These are phyloP conservation scores for Tadarida brasiliensis DNA, from an alignment of 2,797 vertebrate genomes.

Conservation along the genomic window DNA sequence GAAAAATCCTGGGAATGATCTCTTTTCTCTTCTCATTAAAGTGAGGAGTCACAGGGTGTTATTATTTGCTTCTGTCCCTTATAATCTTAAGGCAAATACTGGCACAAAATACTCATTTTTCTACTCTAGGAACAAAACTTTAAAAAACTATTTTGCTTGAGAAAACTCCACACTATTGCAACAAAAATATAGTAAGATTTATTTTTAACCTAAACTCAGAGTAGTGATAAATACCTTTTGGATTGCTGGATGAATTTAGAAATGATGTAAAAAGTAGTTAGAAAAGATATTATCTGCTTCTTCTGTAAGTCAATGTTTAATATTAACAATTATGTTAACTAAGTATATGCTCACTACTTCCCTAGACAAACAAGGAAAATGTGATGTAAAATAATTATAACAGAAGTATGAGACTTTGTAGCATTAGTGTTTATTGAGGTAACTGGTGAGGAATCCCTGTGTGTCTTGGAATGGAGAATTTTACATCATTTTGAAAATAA, in stretches of 20 bases:
- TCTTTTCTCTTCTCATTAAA: conserved; percentile 39
- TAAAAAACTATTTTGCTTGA: background rate
- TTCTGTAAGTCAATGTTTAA: conserved; percentile 9
- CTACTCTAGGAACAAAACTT: background rate
- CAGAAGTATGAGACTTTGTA: conserved; percentile 38
- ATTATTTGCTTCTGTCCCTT: background rate
- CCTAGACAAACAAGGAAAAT: conserved; percentile 34
- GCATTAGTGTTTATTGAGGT: conserved; percentile 45
- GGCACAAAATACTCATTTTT: conserved; percentile 20
- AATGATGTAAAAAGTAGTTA: conserved; percentile 52
- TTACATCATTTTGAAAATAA: conserved; percentile 67
- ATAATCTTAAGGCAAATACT: conserved; percentile 1
- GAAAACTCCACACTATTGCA: background rate
- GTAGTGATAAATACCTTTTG: conserved; percentile 25
- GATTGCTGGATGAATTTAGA: conserved; percentile 58
- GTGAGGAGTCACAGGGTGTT: background rate
- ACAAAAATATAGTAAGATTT: conserved; percentile 39
- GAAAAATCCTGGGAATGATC: background rate
- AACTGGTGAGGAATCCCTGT: conserved; percentile 43
- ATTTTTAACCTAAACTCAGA: conserved; percentile 56
- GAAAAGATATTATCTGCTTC: conserved; percentile 18
- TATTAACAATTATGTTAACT: conserved; percentile 30
- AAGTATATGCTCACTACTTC: background rate
- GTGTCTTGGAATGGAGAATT: conserved; percentile 48
- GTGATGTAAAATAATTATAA: conserved; percentile 53